Evolutionary conservation across 2,113 vertebrate genomes (phyloP).

Genomic region (Trochalopteron elliotii): DNA sequence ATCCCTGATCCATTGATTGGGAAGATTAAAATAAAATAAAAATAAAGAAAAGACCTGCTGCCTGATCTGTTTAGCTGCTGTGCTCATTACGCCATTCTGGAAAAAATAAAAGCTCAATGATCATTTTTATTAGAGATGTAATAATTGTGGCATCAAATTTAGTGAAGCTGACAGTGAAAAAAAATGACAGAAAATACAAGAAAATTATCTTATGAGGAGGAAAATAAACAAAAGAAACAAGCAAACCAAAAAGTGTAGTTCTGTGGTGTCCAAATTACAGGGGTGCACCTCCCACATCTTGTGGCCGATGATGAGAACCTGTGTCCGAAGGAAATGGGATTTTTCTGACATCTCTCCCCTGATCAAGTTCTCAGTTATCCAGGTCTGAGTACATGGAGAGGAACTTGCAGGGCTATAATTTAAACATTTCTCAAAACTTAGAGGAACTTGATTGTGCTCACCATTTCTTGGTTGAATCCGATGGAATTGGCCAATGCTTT

Average conservation of each 20-base stretch:
- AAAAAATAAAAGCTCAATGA: background rate
- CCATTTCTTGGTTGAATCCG: fast-evolving
- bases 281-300: background rate
- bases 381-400: background rate
- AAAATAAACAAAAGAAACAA: background rate
- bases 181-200: background rate
- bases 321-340: background rate
- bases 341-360: background rate
- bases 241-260: background rate
- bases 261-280: background rate
- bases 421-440: background rate
- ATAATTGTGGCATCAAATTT: background rate
- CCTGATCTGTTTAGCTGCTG: background rate
- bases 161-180: background rate
- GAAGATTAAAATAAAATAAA: background rate
- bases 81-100: background rate
- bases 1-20: background rate
- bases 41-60: background rate
- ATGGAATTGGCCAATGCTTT: fast-evolving
- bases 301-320: background rate
- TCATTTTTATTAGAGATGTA: background rate
- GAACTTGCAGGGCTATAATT: background rate
- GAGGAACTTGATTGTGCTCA: background rate
- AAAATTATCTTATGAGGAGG: background rate
- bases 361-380: background rate